Evolutionary conservation across 2,113 vertebrate genomes (phyloP).

Genomic region (Furnarius figulus): DNA sequence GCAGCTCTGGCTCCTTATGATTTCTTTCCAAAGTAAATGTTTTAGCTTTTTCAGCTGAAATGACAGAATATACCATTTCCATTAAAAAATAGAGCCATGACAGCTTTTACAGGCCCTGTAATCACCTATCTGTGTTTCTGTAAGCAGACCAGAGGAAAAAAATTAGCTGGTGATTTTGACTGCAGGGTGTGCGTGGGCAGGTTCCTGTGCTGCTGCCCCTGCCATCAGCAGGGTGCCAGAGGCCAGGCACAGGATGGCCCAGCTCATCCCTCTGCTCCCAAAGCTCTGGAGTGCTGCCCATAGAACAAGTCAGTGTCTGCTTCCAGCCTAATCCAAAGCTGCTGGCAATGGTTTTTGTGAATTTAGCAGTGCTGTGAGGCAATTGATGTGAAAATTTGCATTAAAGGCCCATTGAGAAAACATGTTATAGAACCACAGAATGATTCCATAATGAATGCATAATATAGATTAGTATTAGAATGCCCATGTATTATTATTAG

Average conservation of each 20-base stretch:
- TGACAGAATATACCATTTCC: neutral
- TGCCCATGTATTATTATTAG: neutral
- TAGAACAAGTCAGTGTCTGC: neutral
- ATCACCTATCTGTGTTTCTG: neutral
- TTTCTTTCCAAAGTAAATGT: slow-evolving; percentile 53
- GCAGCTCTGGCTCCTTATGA: slow-evolving; percentile 25
- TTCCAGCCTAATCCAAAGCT: accelerated
- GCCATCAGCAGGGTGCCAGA: accelerated
- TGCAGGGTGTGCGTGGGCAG: accelerated
- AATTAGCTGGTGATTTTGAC: neutral
- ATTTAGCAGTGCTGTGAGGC: accelerated
- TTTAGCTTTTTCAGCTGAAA: neutral
- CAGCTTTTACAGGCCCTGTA: neutral
- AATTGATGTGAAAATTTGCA: accelerated
- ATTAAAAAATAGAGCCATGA: neutral
- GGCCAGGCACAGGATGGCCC: neutral
- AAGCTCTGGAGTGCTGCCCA: neutral
- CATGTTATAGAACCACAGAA: accelerated
- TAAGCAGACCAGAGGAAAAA: neutral
- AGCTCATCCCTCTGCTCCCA: neutral
- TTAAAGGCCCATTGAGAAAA: neutral
- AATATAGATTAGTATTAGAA: neutral
- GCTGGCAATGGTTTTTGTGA: neutral
- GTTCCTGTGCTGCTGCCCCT: neutral
- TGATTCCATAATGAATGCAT: neutral